phyloP scores from a whole-genome alignment of 2,797 vertebrate genomes.

The Cynodonichthys magdalenae region DNA sequence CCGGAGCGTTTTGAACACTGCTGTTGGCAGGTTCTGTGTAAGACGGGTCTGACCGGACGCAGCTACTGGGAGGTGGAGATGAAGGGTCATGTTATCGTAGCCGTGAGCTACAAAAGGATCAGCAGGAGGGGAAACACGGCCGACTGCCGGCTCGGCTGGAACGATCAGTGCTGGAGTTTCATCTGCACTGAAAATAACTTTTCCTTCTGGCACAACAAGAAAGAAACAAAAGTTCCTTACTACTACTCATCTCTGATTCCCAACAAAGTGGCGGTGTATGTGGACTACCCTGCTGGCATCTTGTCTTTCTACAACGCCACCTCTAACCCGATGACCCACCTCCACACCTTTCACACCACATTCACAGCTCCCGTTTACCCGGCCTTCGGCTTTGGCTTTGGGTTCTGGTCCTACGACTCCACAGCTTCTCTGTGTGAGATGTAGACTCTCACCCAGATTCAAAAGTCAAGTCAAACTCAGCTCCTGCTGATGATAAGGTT shows the following conservation, averaged over 20 bases:
- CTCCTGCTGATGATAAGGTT: too few relatives aligned
- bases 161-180: slow-evolving; percentile 6
- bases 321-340: background rate
- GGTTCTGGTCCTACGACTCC: slow-evolving; percentile 17
- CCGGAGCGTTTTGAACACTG: slow-evolving; percentile 15
- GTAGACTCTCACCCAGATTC: background rate
- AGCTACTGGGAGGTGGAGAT: slow-evolving; percentile 37
- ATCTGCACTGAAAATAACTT: background rate
- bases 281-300: background rate
- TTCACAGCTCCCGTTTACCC: background rate
- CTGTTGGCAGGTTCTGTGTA: slow-evolving; percentile 20
- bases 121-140: background rate
- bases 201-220: slow-evolving; percentile 11
- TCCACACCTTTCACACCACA: too few relatives aligned
- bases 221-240: background rate
- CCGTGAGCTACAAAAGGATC: background rate
- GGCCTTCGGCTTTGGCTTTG: slow-evolving; percentile 8
- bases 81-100: background rate
- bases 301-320: background rate
- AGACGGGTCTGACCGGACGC: background rate
- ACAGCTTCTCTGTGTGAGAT: slow-evolving; percentile 8
- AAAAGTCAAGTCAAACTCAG: too few relatives aligned
- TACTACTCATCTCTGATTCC: background rate
- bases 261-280: background rate
- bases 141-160: slow-evolving; percentile 5